Percentiles rank a stretch among this genome's conserved stretches.
These are phyloP conservation scores for Todiramphus chloris DNA, from an alignment of 2,113 vertebrate genomes.

Conservation along the genomic window DNA sequence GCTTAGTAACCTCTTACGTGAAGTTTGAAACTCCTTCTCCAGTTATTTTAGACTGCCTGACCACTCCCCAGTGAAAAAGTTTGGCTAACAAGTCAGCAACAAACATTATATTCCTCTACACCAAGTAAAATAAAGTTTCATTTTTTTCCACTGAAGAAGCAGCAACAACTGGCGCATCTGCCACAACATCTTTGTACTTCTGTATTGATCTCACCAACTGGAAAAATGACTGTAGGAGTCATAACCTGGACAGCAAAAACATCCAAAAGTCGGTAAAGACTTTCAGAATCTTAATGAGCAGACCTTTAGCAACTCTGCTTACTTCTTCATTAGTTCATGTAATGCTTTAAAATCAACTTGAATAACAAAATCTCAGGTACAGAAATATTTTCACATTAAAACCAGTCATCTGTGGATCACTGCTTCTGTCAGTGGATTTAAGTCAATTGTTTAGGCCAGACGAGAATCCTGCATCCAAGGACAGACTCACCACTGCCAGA, in stretches of 20 bases:
- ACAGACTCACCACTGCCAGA: not conserved
- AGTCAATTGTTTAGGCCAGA: not conserved
- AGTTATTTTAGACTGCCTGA: not conserved
- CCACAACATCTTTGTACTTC: not conserved
- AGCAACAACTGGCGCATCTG: not conserved
- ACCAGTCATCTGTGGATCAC: not conserved
- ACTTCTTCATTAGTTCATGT: not conserved
- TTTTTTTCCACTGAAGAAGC: not conserved
- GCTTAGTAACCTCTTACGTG: not conserved
- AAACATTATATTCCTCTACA: not conserved
- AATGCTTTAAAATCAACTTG: not conserved
- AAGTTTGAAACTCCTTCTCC: not conserved
- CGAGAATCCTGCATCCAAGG: not conserved
- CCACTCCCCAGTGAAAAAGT: not conserved
- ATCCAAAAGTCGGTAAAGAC: not conserved
- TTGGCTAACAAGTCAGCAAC: not conserved
- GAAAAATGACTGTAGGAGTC: not conserved
- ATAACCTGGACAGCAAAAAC: not conserved
- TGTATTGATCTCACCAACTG: not conserved
- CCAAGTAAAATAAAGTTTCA: not conserved
- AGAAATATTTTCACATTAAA: not conserved
- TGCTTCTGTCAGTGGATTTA: not conserved
- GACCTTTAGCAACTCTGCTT: not conserved
- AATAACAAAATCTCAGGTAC: not conserved
- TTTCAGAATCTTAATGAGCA: not conserved